Evolutionary conservation across 2,113 vertebrate species (phyloP).

Genomic region (Glareola pratincola): DNA sequence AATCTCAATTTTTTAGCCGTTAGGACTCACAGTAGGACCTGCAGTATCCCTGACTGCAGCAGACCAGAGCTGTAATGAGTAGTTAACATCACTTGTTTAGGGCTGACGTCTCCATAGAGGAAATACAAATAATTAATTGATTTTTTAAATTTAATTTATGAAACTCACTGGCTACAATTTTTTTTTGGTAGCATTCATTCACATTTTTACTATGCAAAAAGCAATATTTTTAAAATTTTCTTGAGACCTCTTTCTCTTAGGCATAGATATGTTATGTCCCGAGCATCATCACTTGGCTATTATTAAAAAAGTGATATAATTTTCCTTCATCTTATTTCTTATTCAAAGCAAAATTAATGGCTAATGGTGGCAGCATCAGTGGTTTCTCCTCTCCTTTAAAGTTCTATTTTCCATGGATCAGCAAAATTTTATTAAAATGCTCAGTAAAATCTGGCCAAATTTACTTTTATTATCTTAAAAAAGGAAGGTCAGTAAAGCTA

Average conservation of each 20-base stretch:
- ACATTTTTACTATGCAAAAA: not conserved
- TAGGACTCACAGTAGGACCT: not conserved
- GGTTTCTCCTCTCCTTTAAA: not conserved
- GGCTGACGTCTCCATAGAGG: not conserved
- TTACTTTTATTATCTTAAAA: not conserved
- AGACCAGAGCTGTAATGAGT: not conserved
- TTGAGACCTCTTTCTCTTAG: not conserved
- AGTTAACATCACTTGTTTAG: not conserved
- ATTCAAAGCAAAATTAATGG: not conserved
- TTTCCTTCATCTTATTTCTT: not conserved
- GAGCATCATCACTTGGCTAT: not conserved
- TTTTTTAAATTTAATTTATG: not conserved
- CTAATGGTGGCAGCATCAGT: not conserved
- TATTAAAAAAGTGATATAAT: not conserved
- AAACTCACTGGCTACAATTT: not conserved
- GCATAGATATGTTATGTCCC: not conserved
- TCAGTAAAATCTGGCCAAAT: not conserved
- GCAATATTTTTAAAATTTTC: not conserved
- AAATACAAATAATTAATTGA: not conserved
- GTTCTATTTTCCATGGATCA: not conserved
- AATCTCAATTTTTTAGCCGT: not conserved
- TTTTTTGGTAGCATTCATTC: not conserved
- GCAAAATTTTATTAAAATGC: not conserved
- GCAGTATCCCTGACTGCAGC: not conserved
- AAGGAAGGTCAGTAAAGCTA: not conserved